These are phyloP conservation scores for Cheirogaleus major DNA, from an alignment of 2,797 vertebrate species.

Conservation along the genomic window DNA sequence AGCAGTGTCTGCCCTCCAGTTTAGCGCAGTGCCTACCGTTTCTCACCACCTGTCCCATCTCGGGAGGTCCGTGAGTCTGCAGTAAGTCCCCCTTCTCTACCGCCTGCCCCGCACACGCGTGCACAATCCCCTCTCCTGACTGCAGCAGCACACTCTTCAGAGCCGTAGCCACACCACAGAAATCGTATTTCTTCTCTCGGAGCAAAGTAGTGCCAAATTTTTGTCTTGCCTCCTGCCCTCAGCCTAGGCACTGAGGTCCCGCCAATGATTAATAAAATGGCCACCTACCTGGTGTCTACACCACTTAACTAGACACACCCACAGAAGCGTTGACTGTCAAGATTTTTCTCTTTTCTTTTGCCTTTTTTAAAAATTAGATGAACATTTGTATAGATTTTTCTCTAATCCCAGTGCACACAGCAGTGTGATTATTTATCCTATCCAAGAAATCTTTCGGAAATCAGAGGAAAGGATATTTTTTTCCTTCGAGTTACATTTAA, in stretches of 20 bases:
- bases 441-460: background rate
- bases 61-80: background rate
- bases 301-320: background rate
- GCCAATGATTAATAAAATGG: background rate
- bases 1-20: background rate
- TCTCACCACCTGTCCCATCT: background rate
- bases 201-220: background rate
- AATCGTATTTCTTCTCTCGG: background rate
- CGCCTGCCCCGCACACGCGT: background rate
- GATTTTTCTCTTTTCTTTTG: background rate
- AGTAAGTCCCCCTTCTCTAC: background rate
- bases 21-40: background rate
- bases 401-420: background rate
- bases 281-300: background rate
- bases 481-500: background rate
- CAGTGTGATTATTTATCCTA: background rate
- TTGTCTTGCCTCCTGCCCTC: background rate
- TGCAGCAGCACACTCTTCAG: background rate
- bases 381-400: background rate
- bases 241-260: background rate
- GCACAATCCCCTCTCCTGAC: background rate
- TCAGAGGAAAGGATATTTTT: background rate
- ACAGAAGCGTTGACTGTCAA: background rate
- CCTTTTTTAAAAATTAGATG: background rate
- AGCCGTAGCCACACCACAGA: background rate